A percentile compares a stretch with the other conserved stretches of the same genome.
These are phyloP conservation scores for Holothuria glaberrima DNA, from an alignment of 35 echinoderm and acorn worm genomes.

Conservation along the genomic window DNA sequence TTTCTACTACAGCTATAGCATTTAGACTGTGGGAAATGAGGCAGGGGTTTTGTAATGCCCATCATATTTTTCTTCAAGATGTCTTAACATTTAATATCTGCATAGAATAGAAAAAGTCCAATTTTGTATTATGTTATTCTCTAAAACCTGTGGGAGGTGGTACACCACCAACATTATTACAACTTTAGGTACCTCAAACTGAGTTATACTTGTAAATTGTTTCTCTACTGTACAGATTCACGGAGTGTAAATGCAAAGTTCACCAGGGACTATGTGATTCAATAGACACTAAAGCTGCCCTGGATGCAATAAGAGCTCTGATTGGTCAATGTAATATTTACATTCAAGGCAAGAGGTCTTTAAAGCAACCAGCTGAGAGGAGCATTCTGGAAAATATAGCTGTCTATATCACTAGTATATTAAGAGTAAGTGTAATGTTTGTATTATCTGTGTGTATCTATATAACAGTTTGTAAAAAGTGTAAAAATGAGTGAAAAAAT, in stretches of 20 bases:
- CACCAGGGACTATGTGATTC: slow-evolving; percentile 86
- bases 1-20: no score
- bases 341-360: slow-evolving; percentile 64
- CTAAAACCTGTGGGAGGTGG: no score
- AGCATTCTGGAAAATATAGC: slow-evolving; percentile 76
- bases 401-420: slow-evolving; percentile 74
- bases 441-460: not conserved
- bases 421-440: slow-evolving; percentile 65
- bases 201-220: not conserved
- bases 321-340: slow-evolving; percentile 89
- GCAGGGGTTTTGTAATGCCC: no score
- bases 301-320: slow-evolving; percentile 72
- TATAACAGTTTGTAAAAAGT: no score
- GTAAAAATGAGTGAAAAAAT: no score
- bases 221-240: slow-evolving; percentile 59
- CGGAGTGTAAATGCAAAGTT: slow-evolving; percentile 68
- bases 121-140: no score
- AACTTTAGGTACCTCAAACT: no score
- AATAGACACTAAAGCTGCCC: slow-evolving; percentile 81
- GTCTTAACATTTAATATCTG: no score
- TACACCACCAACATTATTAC: no score
- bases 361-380: slow-evolving; percentile 60
- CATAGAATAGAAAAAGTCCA: no score
- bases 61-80: no score
- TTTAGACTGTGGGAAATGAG: no score